Percentiles rank a stretch among this genome's conserved stretches.
These are phyloP conservation scores for Neodiprion pinetum DNA, from an alignment of 1,140 invertebrate species.

Conservation along the genomic window DNA sequence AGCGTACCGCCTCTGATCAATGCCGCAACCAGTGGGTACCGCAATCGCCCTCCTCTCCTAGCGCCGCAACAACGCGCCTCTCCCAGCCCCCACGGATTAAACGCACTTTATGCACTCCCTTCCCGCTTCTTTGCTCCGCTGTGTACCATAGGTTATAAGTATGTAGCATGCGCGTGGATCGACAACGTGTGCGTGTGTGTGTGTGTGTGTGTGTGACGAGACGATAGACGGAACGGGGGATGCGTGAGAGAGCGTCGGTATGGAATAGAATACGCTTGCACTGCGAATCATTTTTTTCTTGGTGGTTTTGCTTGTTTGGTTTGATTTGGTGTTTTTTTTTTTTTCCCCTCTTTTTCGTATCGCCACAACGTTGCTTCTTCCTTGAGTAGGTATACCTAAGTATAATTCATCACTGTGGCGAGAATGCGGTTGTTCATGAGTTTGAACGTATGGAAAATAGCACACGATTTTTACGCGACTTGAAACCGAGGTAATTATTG, in stretches of 20 bases:
- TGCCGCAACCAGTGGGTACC: conserved; percentile 52
- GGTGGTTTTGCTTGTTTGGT: too few species aligned
- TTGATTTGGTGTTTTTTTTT: too few species aligned
- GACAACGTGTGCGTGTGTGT: conserved; percentile 22
- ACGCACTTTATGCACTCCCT: not conserved
- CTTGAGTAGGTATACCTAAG: too few species aligned
- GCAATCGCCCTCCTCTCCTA: conserved; percentile 17
- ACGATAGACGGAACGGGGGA: conserved; percentile 26
- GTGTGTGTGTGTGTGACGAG: conserved; percentile 21
- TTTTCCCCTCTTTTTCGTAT: too few species aligned
- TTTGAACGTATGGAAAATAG: too few species aligned
- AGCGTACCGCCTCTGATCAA: conserved; percentile 50
- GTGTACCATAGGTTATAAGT: conserved; percentile 16
- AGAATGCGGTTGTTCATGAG: too few species aligned
- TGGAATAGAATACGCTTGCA: too few species aligned
- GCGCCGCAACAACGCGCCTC: not conserved
- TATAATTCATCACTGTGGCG: too few species aligned
- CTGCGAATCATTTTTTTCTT: too few species aligned
- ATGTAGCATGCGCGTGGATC: conserved; percentile 16
- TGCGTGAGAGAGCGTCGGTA: conserved; percentile 42
- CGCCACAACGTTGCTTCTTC: too few species aligned
- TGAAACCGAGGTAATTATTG: too few species aligned
- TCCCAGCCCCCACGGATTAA: not conserved
- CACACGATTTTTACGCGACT: too few species aligned
- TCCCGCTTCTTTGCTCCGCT: conserved; percentile 25